Conservation (phyloP, 2,113 vertebrate species). For the Psophia crepitans region DNA sequence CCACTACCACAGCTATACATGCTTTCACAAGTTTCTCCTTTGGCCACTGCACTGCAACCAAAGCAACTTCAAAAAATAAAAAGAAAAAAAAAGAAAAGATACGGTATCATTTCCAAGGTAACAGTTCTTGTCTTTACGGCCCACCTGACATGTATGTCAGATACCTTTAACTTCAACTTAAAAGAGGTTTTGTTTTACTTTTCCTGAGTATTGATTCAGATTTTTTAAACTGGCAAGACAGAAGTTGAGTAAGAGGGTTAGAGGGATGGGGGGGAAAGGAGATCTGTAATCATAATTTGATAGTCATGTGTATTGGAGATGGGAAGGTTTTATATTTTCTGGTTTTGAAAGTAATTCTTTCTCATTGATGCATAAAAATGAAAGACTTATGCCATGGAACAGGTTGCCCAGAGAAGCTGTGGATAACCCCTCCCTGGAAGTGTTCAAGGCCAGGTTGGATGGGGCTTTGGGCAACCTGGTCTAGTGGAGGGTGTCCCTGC, state of each 20-base stretch:
- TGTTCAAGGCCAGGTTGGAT: no score
- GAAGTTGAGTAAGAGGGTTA: neutral
- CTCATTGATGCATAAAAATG: neutral
- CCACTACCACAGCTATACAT: neutral
- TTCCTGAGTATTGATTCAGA: neutral
- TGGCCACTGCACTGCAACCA: neutral
- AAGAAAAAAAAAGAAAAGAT: neutral
- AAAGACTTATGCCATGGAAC: slow-evolving; percentile 33
- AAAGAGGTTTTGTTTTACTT: neutral
- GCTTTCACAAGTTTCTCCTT: neutral
- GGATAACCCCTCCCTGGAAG: no score
- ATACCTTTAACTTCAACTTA: neutral
- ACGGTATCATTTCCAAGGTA: neutral
- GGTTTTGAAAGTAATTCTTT: slow-evolving; percentile 25
- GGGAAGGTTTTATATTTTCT: neutral
- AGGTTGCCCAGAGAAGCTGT: no score
- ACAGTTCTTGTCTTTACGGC: neutral
- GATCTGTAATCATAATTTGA: neutral
- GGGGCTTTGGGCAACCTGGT: no score
- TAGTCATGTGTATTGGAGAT: neutral
- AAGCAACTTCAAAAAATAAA: neutral
- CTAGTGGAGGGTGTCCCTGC: no score
- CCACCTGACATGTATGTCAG: neutral
- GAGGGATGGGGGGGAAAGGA: neutral
- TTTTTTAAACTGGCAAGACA: neutral